Evolutionary conservation across 2,113 vertebrate genomes (phyloP), one percentile per base, ranked within the genome.

Genomic region (Willisornis vidua): DNA sequence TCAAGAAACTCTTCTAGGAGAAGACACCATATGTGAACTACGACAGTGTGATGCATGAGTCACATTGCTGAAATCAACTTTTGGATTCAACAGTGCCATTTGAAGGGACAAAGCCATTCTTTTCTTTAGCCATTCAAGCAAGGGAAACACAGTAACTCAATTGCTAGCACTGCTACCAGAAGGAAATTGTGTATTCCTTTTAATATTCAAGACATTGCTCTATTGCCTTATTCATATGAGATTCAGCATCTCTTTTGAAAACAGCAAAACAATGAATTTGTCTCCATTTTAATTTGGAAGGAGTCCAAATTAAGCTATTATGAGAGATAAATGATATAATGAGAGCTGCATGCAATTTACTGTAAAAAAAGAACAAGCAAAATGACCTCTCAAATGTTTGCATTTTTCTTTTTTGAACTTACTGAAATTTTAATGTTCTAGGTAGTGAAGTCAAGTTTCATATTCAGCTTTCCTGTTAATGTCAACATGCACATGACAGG

Each of bases 271-370:
- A 90, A 81, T 92, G 43, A 91, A 84, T 97, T 76, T 88, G 72
- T 66, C 49, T 96, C 81, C 46, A 85, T 93, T 97, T 96, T 96
- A 93, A 97, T 97, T 97, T 97, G 96, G 93, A 97, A 54, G 23
- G 78, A 92, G 54, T 92, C 96, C 97, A 97, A 95, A 86, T 95
- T 92, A 97, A 97, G 92, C 87, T 96, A 93, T 91, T 87, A 89
- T 26, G 37, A 86, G 75, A 96, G 87, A 97, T 95, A 88, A 85
- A 87, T 87, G 88, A 96, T 94, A 85, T 72, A 61, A 92, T 90
- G 79, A 89, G 80, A 96, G 55, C 85, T 57, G 84, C 55, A 72
- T 45, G 9, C 54, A 71, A 84, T 95, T 94, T 96, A 87, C 85
- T 82, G 85, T 84, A 96, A 96, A 94, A 82, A 82, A 93, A 85